Conservation (phyloP, 1,140 invertebrate genomes). For the Drosophila murphyi region DNA sequence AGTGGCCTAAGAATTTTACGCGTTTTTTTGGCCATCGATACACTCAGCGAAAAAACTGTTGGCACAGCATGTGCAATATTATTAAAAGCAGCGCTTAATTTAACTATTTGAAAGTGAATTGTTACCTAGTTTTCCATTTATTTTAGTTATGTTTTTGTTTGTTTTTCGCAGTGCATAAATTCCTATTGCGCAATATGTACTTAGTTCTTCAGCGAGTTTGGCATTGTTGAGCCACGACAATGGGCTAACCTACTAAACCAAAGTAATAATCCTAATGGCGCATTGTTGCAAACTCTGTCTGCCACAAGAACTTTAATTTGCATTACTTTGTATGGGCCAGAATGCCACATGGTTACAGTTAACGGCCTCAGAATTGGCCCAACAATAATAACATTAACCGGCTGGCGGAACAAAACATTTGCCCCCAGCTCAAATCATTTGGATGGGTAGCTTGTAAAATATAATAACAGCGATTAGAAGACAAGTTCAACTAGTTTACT, state of each 20-base stretch:
- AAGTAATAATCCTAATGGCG: slow-evolving; percentile 39
- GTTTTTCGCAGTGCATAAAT: slow-evolving; percentile 15
- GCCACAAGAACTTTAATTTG: slow-evolving; percentile 43
- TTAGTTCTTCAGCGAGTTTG: slow-evolving; percentile 19
- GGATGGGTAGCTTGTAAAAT: neutral
- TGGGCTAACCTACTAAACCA: slow-evolving; percentile 30
- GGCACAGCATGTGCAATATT: no score
- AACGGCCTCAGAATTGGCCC: slow-evolving; percentile 24
- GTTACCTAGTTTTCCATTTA: neutral
- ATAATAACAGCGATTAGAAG: slow-evolving; percentile 3
- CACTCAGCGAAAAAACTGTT: slow-evolving; percentile 17
- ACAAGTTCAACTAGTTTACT: neutral
- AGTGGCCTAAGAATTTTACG: slow-evolving; percentile 62
- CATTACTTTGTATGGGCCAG: slow-evolving; percentile 29
- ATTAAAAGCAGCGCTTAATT: no score
- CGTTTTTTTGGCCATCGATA: slow-evolving; percentile 28
- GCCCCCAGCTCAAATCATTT: slow-evolving; percentile 2
- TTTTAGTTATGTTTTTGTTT: no score
- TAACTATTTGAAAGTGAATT: no score
- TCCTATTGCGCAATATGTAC: slow-evolving; percentile 46
- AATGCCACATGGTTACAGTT: slow-evolving; percentile 32
- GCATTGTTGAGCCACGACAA: slow-evolving; percentile 44
- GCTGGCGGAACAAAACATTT: slow-evolving; percentile 28
- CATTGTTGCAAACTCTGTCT: slow-evolving; percentile 38
- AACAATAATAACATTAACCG: neutral